phyloP scores from a whole-genome alignment of 2,888 invertebrate genomes.

The Lasioglossum figueresi region DNA sequence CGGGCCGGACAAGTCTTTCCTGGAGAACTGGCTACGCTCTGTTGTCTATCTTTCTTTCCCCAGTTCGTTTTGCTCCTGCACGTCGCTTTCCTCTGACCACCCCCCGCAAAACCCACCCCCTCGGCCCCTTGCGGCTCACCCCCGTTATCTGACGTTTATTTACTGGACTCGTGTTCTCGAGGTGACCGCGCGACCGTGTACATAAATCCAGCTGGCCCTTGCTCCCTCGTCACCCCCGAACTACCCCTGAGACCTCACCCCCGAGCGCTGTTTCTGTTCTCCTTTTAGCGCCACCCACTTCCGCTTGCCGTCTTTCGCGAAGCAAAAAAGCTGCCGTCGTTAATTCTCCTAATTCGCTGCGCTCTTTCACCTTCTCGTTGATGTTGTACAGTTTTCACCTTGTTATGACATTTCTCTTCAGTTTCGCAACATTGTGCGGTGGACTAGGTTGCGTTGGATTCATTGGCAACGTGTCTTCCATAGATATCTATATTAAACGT shows the following conservation, averaged over 20 bases:
- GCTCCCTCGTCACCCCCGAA: conserved; percentile 7
- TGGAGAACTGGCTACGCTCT: conserved; percentile 52
- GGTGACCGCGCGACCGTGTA: conserved; percentile 70
- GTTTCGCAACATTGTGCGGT: neutral
- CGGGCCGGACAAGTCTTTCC: conserved; percentile 74
- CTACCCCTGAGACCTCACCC: neutral
- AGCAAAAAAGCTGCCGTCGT: conserved; percentile 9
- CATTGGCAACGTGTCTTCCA: neutral
- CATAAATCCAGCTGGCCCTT: conserved; percentile 72
- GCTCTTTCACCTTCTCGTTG: neutral
- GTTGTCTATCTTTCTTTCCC: conserved; percentile 56
- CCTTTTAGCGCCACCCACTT: conserved; percentile 18
- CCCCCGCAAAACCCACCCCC: neutral
- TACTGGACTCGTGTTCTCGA: conserved; percentile 77
- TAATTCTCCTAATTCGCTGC: neutral
- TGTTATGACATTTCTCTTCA: neutral
- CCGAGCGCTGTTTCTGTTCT: conserved; percentile 14
- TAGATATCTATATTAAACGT: neutral
- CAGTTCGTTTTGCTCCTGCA: conserved; percentile 46
- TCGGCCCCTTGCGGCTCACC: conserved; percentile 1
- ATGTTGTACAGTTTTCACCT: neutral
- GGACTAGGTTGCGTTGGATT: neutral
- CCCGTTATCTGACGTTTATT: conserved; percentile 78
- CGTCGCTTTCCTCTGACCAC: conserved; percentile 19
- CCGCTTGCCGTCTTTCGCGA: conserved; percentile 24